Percentiles rank a stretch among this genome's conserved stretches.
phyloP scores from a whole-genome alignment of 2,113 vertebrate genomes.

The Nothoprocta pentlandii region DNA sequence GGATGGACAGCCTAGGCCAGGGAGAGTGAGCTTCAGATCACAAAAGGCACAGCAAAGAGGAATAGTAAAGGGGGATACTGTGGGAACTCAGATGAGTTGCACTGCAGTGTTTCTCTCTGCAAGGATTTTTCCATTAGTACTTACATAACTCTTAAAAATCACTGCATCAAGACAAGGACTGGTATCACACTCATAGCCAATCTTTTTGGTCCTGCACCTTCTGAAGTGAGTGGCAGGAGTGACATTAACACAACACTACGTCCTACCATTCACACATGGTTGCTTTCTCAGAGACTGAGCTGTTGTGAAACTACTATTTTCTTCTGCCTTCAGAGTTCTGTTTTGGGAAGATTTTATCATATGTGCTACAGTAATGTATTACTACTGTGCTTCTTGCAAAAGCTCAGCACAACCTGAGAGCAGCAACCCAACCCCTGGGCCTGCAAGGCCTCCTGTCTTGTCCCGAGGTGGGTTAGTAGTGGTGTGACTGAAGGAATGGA shows the following conservation, averaged over 20 bases:
- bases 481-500: neutral
- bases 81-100: neutral
- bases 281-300: neutral
- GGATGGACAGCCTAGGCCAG: accelerated
- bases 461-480: neutral
- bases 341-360: neutral
- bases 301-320: neutral
- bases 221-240: neutral
- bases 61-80: neutral
- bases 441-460: neutral
- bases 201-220: neutral
- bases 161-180: neutral
- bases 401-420: neutral
- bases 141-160: neutral
- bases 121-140: neutral
- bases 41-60: neutral
- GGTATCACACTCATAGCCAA: neutral
- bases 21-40: accelerated
- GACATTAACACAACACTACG: neutral
- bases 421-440: neutral
- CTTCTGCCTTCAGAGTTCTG: neutral
- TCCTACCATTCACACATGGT: neutral
- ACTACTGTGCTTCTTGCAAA: neutral
- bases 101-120: neutral
- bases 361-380: neutral